These are phyloP conservation scores for Scaptomyza montana DNA, from an alignment of 1,140 invertebrate genomes.

Conservation along the genomic window DNA sequence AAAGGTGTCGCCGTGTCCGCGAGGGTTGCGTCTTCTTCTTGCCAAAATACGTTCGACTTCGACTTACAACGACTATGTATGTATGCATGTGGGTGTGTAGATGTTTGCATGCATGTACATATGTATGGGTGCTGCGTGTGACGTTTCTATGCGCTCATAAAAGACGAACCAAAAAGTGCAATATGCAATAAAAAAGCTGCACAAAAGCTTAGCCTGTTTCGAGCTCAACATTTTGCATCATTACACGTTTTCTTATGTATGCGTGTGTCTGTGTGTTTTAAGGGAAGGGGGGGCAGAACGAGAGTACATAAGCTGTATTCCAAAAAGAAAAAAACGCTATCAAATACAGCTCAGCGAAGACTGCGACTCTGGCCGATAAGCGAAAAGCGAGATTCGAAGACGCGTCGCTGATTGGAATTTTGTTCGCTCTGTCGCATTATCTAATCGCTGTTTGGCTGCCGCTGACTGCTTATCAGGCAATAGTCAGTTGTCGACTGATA, in stretches of 20 bases:
- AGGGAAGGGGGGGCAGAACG: not conserved
- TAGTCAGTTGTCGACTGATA: slow-evolving; percentile 39
- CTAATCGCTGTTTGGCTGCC: slow-evolving; percentile 35
- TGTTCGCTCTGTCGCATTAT: slow-evolving; percentile 24
- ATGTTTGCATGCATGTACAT: not conserved
- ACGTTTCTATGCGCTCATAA: not conserved
- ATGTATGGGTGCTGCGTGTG: not conserved
- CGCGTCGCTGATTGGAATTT: not conserved
- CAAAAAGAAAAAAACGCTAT: not conserved
- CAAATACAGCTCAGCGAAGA: slow-evolving; percentile 1
- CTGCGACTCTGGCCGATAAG: slow-evolving; percentile 13
- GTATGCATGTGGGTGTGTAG: not conserved
- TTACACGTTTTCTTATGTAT: not conserved
- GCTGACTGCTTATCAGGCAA: slow-evolving; percentile 36
- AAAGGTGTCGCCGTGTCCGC: slow-evolving; percentile 40
- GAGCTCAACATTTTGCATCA: not conserved
- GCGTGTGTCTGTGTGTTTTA: slow-evolving; percentile 1
- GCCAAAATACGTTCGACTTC: slow-evolving; percentile 61
- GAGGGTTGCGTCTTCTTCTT: slow-evolving; percentile 57
- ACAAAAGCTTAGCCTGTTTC: not conserved
- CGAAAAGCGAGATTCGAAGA: not conserved
- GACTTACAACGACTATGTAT: slow-evolving; percentile 12
- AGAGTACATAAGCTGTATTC: too few species aligned
- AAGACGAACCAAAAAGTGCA: not conserved
- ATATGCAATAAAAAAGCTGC: not conserved